Evolutionary conservation across 1,140 invertebrate genomes (phyloP).

Genomic region (Gryon sp.): DNA sequence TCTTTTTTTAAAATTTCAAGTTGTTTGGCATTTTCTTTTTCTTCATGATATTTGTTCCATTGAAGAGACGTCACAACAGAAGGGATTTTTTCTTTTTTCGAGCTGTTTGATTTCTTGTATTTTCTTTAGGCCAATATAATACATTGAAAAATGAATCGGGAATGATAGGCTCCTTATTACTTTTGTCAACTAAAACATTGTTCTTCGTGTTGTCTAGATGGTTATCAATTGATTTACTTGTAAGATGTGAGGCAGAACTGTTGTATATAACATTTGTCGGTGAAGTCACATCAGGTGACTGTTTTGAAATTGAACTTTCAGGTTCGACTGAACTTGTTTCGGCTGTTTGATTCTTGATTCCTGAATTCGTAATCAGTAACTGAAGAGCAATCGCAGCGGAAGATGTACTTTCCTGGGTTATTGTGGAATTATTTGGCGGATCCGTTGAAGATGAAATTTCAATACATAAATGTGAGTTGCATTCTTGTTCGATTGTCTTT

Average conservation of each 20-base stretch:
- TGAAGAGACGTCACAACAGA: conserved; percentile 9
- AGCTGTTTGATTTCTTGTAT: background rate
- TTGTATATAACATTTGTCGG: too few species aligned
- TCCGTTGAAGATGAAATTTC: too few species aligned
- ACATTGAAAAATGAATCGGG: conserved; percentile 12
- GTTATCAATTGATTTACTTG: conserved; percentile 1
- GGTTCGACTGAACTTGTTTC: too few species aligned
- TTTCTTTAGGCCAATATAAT: conserved; percentile 11
- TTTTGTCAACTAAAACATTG: background rate
- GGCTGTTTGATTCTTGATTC: too few species aligned
- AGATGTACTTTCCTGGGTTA: too few species aligned
- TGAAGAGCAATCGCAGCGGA: too few species aligned
- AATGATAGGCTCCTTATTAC: background rate
- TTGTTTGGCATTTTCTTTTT: conserved; percentile 10
- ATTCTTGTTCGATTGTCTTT: background rate
- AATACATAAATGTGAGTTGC: background rate
- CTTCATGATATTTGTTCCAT: conserved; percentile 2
- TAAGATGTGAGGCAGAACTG: too few species aligned
- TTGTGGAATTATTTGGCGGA: too few species aligned
- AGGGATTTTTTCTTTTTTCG: conserved; percentile 18
- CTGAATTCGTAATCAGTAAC: too few species aligned
- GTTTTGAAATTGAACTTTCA: background rate
- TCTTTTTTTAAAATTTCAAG: conserved; percentile 6
- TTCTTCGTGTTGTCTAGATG: background rate
- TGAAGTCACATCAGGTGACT: too few species aligned